These are phyloP conservation scores for Mycalesis mineus DNA, from an alignment of 2,888 invertebrate species.

Conservation along the genomic window DNA sequence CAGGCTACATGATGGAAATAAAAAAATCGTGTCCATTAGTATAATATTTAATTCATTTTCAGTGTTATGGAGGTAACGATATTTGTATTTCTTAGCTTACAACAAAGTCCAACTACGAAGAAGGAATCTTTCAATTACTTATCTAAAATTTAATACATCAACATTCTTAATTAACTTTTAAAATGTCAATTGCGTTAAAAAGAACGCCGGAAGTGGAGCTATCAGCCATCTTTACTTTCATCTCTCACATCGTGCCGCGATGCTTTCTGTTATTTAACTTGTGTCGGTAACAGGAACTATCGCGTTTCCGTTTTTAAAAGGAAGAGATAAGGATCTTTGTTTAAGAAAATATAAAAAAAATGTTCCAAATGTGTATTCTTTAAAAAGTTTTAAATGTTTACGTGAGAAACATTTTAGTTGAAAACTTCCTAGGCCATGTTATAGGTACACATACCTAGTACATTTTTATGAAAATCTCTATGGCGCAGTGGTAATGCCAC, in stretches of 20 bases:
- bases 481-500: too few species aligned
- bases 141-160: neutral
- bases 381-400: neutral
- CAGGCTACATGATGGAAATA: too few species aligned
- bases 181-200: constrained; percentile 31
- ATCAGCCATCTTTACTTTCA: constrained; percentile 28
- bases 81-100: too few species aligned
- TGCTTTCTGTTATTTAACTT: constrained; percentile 7
- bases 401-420: too few species aligned
- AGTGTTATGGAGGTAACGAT: too few species aligned
- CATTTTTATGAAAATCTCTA: too few species aligned
- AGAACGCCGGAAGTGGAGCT: constrained; percentile 21
- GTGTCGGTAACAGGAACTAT: neutral
- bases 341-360: neutral
- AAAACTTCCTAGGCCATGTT: too few species aligned
- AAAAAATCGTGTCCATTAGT: too few species aligned
- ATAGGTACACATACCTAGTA: too few species aligned
- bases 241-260: constrained; percentile 1
- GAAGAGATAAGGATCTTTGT: constrained; percentile 6
- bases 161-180: constrained; percentile 30
- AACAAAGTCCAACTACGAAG: too few species aligned
- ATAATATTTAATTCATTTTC: too few species aligned
- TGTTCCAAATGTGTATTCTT: neutral
- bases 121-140: too few species aligned
- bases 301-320: constrained; percentile 3